Percentiles rank a stretch among this genome's conserved stretches.
Evolutionary conservation across 1,140 invertebrate species (phyloP).

Genomic region (Ceratoteleas bidentatus): DNA sequence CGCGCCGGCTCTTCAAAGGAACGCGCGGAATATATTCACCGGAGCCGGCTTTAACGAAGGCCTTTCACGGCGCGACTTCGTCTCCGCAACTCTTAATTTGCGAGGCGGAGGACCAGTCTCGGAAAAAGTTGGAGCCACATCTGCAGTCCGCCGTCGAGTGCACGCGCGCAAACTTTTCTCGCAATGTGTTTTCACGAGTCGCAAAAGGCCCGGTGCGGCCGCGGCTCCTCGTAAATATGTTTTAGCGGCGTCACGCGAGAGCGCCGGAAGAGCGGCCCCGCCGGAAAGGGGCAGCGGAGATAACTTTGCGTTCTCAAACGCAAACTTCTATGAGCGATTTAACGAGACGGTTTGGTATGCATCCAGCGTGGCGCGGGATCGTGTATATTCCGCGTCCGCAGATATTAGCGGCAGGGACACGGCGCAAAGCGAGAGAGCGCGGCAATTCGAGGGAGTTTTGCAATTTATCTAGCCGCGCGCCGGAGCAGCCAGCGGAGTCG

Average conservation of each 20-base stretch:
- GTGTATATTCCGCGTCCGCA: conserved; percentile 49
- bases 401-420: conserved; percentile 59
- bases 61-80: conserved; percentile 51
- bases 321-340: conserved; percentile 68
- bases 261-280: conserved; percentile 27
- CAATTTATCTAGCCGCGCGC: conserved; percentile 72
- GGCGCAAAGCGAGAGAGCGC: conserved; percentile 18
- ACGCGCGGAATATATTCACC: conserved; percentile 53
- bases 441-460: conserved; percentile 70
- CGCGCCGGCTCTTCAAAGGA: too few relatives aligned
- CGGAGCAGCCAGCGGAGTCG: conserved; percentile 66
- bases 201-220: conserved; percentile 50
- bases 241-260: conserved; percentile 60
- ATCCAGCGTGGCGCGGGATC: conserved; percentile 54
- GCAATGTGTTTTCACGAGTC: conserved; percentile 48
- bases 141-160: conserved; percentile 51
- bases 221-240: conserved; percentile 63
- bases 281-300: conserved; percentile 69
- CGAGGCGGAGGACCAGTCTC: not conserved
- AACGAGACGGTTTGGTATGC: conserved; percentile 65
- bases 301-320: conserved; percentile 68
- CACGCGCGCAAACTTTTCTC: conserved; percentile 61
- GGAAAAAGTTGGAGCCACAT: conserved; percentile 36
- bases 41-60: conserved; percentile 53
- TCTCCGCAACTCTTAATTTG: conserved; percentile 60